Conservation (phyloP, 2,888 invertebrate species). For the Glyphotaelius pellucidus region DNA sequence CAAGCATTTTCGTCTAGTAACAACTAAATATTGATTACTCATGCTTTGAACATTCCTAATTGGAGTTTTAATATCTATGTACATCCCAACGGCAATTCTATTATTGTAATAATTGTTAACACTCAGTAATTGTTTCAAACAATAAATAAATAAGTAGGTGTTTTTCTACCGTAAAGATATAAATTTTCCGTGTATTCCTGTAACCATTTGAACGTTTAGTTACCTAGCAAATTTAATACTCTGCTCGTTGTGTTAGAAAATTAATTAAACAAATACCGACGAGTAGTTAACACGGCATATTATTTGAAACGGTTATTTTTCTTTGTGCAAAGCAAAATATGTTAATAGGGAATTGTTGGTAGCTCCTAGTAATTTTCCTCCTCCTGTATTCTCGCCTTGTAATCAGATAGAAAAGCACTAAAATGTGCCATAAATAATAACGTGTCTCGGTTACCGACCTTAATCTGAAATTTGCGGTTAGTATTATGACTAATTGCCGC, state of each 20-base stretch:
- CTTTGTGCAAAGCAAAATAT: not conserved
- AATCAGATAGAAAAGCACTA: not conserved
- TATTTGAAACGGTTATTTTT: not conserved
- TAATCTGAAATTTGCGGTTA: not conserved
- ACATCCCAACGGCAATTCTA: too few relatives aligned
- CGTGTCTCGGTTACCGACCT: not conserved
- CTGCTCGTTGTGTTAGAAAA: not conserved
- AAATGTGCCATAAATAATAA: not conserved
- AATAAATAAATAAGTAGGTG: too few relatives aligned
- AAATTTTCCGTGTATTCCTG: not conserved
- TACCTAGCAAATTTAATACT: not conserved
- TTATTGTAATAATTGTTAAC: too few relatives aligned
- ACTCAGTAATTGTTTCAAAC: too few relatives aligned
- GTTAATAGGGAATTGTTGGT: not conserved
- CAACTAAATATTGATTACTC: too few relatives aligned
- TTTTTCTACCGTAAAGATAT: too few relatives aligned
- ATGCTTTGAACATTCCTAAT: too few relatives aligned
- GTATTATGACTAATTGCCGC: not conserved
- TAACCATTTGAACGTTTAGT: not conserved
- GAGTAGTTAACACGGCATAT: not conserved
- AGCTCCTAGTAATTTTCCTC: not conserved
- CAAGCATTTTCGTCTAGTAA: too few relatives aligned
- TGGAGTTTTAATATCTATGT: too few relatives aligned
- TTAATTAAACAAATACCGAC: not conserved
- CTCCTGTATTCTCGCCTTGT: not conserved